Evolutionary conservation across 2,113 vertebrate genomes (phyloP), one percentile per base, ranked within the genome.

Genomic region (Tragelaphus strepsiceros): DNA sequence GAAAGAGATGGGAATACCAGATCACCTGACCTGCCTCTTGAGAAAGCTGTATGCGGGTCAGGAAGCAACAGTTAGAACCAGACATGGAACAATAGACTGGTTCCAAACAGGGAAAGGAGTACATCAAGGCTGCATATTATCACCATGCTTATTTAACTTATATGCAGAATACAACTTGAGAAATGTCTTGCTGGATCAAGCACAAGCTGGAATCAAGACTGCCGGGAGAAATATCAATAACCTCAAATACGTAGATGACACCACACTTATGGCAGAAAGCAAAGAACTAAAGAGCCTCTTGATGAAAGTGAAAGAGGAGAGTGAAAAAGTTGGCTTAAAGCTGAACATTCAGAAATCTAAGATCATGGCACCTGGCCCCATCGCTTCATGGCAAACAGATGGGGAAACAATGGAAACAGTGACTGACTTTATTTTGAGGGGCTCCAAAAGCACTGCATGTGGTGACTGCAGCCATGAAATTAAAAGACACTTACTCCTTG

Each of bases 151-250:
- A 71, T 71, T 71, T 71, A 71, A 35, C 9, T 35, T 71, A 0
- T 35, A 35, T 71, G 17, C 64, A 71, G 17, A 71, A 4, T 71
- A 71, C n/a, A 71, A 21, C n/a, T 21, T 35, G 64, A 71, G 64
- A 35, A 71, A 71, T 49, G 49, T 49, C 49, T 49, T 49, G n/a
- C n/a, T 35, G 64, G n/a, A 71, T 4, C 17, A 71, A 71, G 17
- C n/a, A 21, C n/a, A 67, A 21, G 64, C n/a, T 71, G 64, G n/a
- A 71, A 21, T 35, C 64, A 35, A 71, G 64, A 35, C 5, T 71
- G 8, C 64, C 0, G 2, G 17, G n/a, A 21, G 1, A 71, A 71
- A 35, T 21, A 5, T 11, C 64, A 21, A 35, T 35, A 67, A 67
- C 64, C 64, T 67, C n/a, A 67, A 17, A 67, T 35, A 67, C 5